Conservation (phyloP, 2,113 vertebrate genomes). For the Bombycilla garrulus region DNA sequence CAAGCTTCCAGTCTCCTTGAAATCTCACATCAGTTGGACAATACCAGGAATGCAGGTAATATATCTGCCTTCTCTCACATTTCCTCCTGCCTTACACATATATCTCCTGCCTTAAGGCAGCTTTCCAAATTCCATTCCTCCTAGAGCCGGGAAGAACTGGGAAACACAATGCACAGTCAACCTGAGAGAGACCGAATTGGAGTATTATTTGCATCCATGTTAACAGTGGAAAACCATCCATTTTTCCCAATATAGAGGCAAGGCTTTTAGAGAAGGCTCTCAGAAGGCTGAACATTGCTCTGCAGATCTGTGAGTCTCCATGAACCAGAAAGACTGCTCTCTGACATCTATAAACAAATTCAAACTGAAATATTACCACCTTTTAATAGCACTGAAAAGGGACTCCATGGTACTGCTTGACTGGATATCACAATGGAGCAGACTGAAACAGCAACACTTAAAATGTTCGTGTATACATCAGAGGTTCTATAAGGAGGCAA, state of each 20-base stretch:
- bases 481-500: background rate
- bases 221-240: background rate
- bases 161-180: background rate
- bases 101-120: background rate
- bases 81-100: background rate
- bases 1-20: background rate
- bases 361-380: background rate
- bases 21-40: background rate
- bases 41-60: background rate
- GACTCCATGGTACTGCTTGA: background rate
- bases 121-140: background rate
- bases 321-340: background rate
- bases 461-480: accelerated
- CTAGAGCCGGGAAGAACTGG: background rate
- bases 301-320: background rate
- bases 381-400: background rate
- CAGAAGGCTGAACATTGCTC: background rate
- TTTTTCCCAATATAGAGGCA: background rate
- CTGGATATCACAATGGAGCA: background rate
- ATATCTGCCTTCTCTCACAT: background rate
- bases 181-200: background rate
- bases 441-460: background rate
- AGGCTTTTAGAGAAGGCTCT: background rate
- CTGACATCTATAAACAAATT: background rate
- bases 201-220: background rate